phyloP scores from a whole-genome alignment of 2,888 invertebrate genomes.

The Chrysolina oricalcia region DNA sequence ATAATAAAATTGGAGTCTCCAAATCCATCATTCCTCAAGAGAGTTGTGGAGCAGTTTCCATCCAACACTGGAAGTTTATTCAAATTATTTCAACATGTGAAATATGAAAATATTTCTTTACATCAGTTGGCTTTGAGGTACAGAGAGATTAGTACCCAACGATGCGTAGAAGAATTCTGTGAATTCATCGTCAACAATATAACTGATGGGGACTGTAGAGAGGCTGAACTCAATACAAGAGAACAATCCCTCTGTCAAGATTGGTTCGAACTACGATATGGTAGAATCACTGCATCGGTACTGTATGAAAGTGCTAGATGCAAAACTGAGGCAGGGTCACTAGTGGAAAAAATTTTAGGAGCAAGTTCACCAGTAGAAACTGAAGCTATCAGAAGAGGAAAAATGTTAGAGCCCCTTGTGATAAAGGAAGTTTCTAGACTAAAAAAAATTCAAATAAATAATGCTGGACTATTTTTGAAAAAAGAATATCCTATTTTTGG shows the following conservation, averaged over 20 bases:
- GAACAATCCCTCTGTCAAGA: slow-evolving; percentile 34
- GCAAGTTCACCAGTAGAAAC: too few species aligned
- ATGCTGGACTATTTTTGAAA: too few species aligned
- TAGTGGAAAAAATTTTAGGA: too few species aligned
- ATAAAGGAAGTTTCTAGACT: too few species aligned
- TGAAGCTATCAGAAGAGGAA: too few species aligned
- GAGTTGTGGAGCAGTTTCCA: slow-evolving; percentile 10
- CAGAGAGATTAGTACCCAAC: background rate
- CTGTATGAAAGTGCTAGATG: too few species aligned
- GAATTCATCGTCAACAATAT: background rate
- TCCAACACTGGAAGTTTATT: slow-evolving; percentile 19
- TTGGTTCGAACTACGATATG: slow-evolving; percentile 49
- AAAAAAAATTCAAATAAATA: too few species aligned
- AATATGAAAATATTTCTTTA: slow-evolving; percentile 20
- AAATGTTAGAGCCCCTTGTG: too few species aligned
- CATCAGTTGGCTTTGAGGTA: slow-evolving; percentile 18
- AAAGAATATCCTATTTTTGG: too few species aligned
- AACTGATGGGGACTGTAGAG: slow-evolving; percentile 17
- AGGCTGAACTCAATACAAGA: slow-evolving; percentile 33
- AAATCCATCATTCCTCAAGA: slow-evolving; percentile 12
- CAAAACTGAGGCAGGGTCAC: too few species aligned
- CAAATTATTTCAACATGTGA: slow-evolving; percentile 4
- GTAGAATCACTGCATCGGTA: slow-evolving; percentile 52
- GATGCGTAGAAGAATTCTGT: slow-evolving; percentile 3
- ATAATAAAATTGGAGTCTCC: slow-evolving; percentile 14